Base-by-base conservation (phyloP, 2,797 vertebrate species). In the Myotis vivesi region DNA sequence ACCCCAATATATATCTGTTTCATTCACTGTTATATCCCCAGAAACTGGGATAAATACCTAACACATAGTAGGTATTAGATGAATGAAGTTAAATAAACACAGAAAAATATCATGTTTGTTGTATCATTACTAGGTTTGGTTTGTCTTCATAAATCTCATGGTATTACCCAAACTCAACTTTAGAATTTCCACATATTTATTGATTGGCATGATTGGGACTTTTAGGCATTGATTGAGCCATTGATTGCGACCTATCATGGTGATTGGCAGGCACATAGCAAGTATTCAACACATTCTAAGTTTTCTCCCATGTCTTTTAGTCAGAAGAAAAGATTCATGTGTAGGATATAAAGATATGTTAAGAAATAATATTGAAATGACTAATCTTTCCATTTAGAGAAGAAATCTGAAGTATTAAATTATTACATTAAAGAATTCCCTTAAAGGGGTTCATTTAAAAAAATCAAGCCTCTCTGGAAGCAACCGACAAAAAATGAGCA, bases 371-470 rank as follows among this genome's bases (percentile, higher is more conserved):
- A 68, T 28, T 88, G 51, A 71, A 64, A 87, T 36, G 69, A 75
- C 88, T 88, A 36, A 69, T 64, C 28, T 92, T 94, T 6, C n/a
- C 38, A 64, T 76, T 81, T 23, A 89, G 33, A 89, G 66, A 86
- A 92, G 80, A 84, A 94, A 68, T 86, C 57, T 81, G 23, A 16
- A 41, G 2, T 89, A 66, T 90, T 95, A 79, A 71, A 69, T 22
- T 64, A 90, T 77, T 66, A 30, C 86, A 93, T 82, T 62, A 28
- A 89, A 93, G 28, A 89, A 71, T 71, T 95, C n/a, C 66, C n/a
- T 91, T 92, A 76, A 92, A 92, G 62, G 15, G 57, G 44, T 41
- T 88, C 22, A 19, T 73, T 71, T 93, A 36, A 6, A 62, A 69
- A 57, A 71, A 13, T 68, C 17, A 33, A 89, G 28, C 92, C 46